Evolutionary conservation across 2,797 vertebrate species (phyloP).

Genomic region (Paramormyrops hopkinsi): DNA sequence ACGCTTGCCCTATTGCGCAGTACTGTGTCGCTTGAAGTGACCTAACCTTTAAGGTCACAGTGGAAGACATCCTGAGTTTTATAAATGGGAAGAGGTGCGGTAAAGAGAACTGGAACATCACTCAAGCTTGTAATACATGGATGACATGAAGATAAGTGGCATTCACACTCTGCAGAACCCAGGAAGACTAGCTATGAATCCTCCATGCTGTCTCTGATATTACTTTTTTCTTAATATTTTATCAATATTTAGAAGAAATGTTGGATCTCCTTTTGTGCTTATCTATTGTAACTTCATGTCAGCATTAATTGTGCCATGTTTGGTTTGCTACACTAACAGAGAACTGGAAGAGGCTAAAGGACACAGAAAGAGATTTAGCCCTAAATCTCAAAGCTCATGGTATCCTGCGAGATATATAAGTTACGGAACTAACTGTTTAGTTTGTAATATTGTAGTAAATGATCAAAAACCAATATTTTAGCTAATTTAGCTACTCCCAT

Average conservation of each 20-base stretch:
- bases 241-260: background rate
- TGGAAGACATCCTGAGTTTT: slow-evolving; percentile 77
- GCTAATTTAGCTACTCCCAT: background rate
- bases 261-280: background rate
- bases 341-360: slow-evolving; percentile 75
- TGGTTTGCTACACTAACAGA: slow-evolving; percentile 62
- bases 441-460: background rate
- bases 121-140: background rate
- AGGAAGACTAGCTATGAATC: slow-evolving; percentile 67
- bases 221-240: background rate
- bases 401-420: slow-evolving; percentile 67
- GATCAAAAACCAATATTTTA: background rate
- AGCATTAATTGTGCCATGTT: background rate
- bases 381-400: slow-evolving; percentile 49
- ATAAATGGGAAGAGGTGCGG: slow-evolving; percentile 74
- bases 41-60: slow-evolving; percentile 58
- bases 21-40: background rate
- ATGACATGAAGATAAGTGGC: slow-evolving; percentile 60
- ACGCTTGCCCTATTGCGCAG: background rate
- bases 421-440: slow-evolving; percentile 45
- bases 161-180: slow-evolving; percentile 54
- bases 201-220: slow-evolving; percentile 45
- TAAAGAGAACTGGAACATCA: background rate
- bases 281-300: background rate
- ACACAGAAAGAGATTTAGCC: slow-evolving; percentile 65